Evolutionary conservation across 2,113 vertebrate species (phyloP).

Genomic region (Tricholaema leucomelas): DNA sequence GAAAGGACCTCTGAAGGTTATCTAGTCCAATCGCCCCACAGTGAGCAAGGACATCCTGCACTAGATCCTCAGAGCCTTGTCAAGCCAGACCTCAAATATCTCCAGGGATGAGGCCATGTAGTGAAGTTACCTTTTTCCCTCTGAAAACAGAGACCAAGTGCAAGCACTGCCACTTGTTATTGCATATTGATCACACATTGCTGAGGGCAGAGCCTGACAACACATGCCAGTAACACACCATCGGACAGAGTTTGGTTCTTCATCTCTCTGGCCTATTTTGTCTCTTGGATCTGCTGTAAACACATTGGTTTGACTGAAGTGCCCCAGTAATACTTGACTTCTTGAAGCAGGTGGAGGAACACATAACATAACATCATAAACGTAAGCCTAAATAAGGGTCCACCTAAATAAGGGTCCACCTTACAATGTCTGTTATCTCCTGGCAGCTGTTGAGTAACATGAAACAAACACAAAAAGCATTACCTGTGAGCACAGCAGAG

Average conservation of each 20-base stretch:
- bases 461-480: too few species aligned
- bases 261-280: not conserved
- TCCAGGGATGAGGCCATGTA: too few species aligned
- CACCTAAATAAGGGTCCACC: too few species aligned
- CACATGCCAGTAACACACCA: rapidly evolving
- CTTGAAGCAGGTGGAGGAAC: not conserved
- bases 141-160: not conserved
- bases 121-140: not conserved
- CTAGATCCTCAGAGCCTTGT: too few species aligned
- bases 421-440: not conserved
- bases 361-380: too few species aligned
- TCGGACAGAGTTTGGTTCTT: not conserved
- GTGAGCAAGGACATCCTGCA: too few species aligned
- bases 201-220: not conserved
- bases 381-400: not conserved
- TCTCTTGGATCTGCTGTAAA: not conserved
- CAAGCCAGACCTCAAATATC: too few species aligned
- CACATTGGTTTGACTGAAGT: not conserved
- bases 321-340: not conserved
- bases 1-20: too few species aligned
- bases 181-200: not conserved
- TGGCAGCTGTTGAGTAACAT: not conserved
- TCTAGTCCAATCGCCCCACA: too few species aligned
- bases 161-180: not conserved
- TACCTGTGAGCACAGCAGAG: not conserved